Percentiles rank a stretch among this genome's conserved stretches.
Evolutionary conservation across 2,888 invertebrate genomes (phyloP).

Genomic region (Aspidiotus rigidus): DNA sequence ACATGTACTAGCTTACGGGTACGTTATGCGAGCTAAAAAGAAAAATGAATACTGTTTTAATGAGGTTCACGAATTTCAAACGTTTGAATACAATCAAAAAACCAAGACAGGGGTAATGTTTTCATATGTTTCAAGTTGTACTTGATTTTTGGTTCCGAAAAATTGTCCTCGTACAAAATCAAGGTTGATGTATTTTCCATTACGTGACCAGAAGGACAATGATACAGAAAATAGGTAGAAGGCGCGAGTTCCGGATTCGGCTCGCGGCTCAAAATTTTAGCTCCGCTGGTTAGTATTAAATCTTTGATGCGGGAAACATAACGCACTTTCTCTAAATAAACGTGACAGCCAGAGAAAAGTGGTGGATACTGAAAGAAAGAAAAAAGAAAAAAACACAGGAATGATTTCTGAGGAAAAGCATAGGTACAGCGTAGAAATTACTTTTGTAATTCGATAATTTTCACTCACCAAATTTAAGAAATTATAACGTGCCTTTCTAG

Average conservation of each 20-base stretch:
- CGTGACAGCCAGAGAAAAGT: conserved; percentile 56
- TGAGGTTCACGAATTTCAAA: conserved; percentile 42
- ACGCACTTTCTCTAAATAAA: conserved; percentile 46
- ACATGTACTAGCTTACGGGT: too few relatives aligned
- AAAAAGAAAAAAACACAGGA: not conserved
- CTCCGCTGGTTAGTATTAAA: conserved; percentile 52
- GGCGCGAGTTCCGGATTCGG: conserved; percentile 56
- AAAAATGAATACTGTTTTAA: not conserved
- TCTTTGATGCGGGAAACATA: conserved; percentile 42
- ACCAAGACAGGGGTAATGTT: conserved; percentile 54
- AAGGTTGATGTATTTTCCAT: conserved; percentile 53
- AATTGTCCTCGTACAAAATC: conserved; percentile 50
- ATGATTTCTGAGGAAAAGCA: not conserved
- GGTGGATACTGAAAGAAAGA: conserved; percentile 57
- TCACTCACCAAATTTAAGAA: conserved; percentile 34
- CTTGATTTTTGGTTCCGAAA: conserved; percentile 48
- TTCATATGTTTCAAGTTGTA: conserved; percentile 57
- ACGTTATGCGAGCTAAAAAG: not conserved
- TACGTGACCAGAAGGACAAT: conserved; percentile 47
- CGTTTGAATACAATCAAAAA: conserved; percentile 55
- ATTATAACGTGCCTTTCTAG: conserved; percentile 31
- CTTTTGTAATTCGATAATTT: too few relatives aligned
- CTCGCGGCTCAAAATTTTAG: conserved; percentile 51
- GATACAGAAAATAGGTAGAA: conserved; percentile 52
- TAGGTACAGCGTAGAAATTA: not conserved